phyloP scores from a whole-genome alignment of 2,888 invertebrate species.

The Copidosoma aretas region DNA sequence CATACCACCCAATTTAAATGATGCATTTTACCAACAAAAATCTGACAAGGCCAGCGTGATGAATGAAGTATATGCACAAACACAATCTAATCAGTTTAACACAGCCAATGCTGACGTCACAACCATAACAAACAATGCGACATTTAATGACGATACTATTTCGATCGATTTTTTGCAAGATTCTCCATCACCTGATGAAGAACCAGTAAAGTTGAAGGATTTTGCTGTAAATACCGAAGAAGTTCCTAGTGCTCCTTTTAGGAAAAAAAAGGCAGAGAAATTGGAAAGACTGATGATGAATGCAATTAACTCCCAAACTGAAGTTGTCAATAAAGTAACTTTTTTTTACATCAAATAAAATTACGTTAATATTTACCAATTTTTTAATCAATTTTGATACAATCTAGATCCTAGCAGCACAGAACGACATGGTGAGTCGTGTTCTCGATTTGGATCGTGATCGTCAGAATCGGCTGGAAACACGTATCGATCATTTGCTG shows the following conservation, averaged over 20 bases:
- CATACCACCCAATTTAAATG: slow-evolving; percentile 56
- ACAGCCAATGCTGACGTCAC: slow-evolving; percentile 50
- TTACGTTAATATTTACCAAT: background rate
- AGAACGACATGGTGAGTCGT: slow-evolving; percentile 58
- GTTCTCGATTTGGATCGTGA: slow-evolving; percentile 59
- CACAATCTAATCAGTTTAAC: slow-evolving; percentile 41
- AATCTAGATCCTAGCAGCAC: slow-evolving; percentile 56
- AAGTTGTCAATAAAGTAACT: slow-evolving; percentile 59
- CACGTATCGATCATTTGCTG: slow-evolving; percentile 57
- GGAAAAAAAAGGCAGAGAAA: slow-evolving; percentile 59
- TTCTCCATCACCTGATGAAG: slow-evolving; percentile 54
- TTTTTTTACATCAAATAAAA: background rate
- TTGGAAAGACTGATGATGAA: slow-evolving; percentile 58
- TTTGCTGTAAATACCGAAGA: slow-evolving; percentile 53
- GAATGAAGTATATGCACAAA: slow-evolving; percentile 54
- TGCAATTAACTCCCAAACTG: slow-evolving; percentile 59
- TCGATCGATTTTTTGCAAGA: slow-evolving; percentile 57
- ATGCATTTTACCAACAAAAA: slow-evolving; percentile 53
- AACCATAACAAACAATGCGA: slow-evolving; percentile 58
- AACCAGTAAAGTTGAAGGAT: slow-evolving; percentile 50
- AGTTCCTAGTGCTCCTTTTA: slow-evolving; percentile 54
- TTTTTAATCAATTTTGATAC: slow-evolving; percentile 5
- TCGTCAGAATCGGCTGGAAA: slow-evolving; percentile 58
- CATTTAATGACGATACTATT: slow-evolving; percentile 59
- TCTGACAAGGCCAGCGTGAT: slow-evolving; percentile 50